Base-by-base conservation (phyloP, 2,113 vertebrate genomes). In the Microtus oregoni region DNA sequence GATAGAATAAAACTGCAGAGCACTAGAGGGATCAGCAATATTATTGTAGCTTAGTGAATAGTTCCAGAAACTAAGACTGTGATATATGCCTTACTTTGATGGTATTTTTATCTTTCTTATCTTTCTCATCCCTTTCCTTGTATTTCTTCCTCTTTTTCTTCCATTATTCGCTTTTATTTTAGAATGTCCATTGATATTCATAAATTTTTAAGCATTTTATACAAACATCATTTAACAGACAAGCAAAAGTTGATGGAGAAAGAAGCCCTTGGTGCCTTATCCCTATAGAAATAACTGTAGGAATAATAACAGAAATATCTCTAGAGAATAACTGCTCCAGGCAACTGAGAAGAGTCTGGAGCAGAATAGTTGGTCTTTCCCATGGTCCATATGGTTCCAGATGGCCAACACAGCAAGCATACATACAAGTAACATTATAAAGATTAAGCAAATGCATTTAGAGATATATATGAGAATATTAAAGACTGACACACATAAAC, bases 21-120 rank as follows among this genome's bases (percentile, higher is more conserved):
- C 30, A 3, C 22, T 1, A 0, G 24, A 52, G 72, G 4, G 1
- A 1, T 17, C 5, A 9, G 13, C 15, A 50, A 61, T 67, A 20
- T 58, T 52, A 68, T 4, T 28, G 17, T 9, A 26, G 15, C 9
- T 63, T 61, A 35, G 15, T 14, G 50, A 44, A 14, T 28, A 8
- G 73, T 52, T 87, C 28, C 10, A 75, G 22, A 67, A 78, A 41
- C 24, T 38, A 82, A 61, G 22, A 28, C 2, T 11, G 20, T 24
- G 41, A 26, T 10, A n/a, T 4, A 52, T 19, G 7, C 65, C 22
- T 86, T 26, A n/a, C 15, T 52, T 83, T 5, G 0, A 58, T 7
- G 58, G 19, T 58, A 58, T 58, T 58, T 52, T 58, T 52, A 58
- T 50, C 52, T 41, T 44, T n/a, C 1, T 32, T 20, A 1, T 52